Base-by-base conservation (phyloP, 2,113 vertebrate species). In the Hydropotes inermis region DNA sequence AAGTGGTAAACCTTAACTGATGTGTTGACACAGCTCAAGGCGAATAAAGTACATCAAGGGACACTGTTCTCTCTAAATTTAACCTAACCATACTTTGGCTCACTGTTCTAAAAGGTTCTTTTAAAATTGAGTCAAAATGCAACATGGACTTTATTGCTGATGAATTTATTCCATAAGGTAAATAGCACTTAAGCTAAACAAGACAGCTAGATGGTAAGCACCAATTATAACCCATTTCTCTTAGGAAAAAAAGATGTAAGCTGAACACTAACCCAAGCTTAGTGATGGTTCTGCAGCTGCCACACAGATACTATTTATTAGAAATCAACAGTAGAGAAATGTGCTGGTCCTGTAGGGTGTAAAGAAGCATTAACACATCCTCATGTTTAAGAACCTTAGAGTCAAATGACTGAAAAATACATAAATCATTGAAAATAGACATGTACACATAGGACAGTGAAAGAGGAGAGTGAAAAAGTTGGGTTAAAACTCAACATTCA, bases 321-420 rank as follows among this genome's bases (percentile, higher is more conserved):
- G 91, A 96, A 91, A 88, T 84, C 61, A 96, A 58, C 25, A 95
- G 19, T 21, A 87, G 76, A 95, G 50, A 95, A 93, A 92, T 83
- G n/a, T 27, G n/a, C 14, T 45, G 57, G 13, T 91, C 27, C 10
- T 94, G 0, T 11, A 89, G 15, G 4, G 12, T 76, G 13, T 89
- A 81, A 52, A 81, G 47, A 39, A 25, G 19, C 78, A 67, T 92
- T 91, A 84, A 96, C 30, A 3, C 47, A n/a, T 70, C 27, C 88
- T 15, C 61, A 16, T 61, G 64, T 88, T 96, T 94, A 97, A 88
- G 47, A 88, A 78, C 8, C 19, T 79, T 93, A 86, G 4, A 96
- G 57, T 85, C 60, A 96, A 95, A 81, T 87, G 28, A 94, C 27
- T 81, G 28, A 89, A 67, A 28, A 85, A 85, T 15, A 60, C 45